Evolutionary conservation across 2,113 vertebrate genomes (phyloP).

Genomic region (Rhagologus leucostigma): DNA sequence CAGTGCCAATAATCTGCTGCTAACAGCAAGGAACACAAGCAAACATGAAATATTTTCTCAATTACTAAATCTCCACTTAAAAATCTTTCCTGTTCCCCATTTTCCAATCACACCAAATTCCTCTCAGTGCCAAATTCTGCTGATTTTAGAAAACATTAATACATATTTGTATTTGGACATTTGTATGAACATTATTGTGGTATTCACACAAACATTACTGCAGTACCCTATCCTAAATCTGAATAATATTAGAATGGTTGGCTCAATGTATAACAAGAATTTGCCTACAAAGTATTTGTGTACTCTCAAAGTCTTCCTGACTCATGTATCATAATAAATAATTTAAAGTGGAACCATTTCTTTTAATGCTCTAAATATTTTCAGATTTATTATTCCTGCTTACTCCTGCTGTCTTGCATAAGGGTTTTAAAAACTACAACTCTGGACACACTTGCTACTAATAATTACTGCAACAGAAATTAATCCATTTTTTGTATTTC

Average conservation of each 20-base stretch:
- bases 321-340: not conserved
- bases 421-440: not conserved
- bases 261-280: not conserved
- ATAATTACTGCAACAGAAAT: not conserved
- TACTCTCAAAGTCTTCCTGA: not conserved
- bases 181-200: not conserved
- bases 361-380: conserved; percentile 6
- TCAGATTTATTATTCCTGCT: conserved; percentile 12
- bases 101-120: not conserved
- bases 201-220: not conserved
- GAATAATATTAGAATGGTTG: not conserved
- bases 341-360: not conserved
- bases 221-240: not conserved
- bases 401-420: not conserved
- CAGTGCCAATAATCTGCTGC: not conserved
- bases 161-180: not conserved
- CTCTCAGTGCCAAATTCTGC: not conserved
- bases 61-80: not conserved
- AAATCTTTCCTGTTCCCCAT: not conserved
- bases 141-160: not conserved
- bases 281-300: not conserved
- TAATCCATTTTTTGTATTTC: not conserved
- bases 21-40: not conserved
- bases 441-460: not conserved
- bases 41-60: not conserved